Conservation (phyloP, 2,888 invertebrate species). For the Thelaira solivaga region DNA sequence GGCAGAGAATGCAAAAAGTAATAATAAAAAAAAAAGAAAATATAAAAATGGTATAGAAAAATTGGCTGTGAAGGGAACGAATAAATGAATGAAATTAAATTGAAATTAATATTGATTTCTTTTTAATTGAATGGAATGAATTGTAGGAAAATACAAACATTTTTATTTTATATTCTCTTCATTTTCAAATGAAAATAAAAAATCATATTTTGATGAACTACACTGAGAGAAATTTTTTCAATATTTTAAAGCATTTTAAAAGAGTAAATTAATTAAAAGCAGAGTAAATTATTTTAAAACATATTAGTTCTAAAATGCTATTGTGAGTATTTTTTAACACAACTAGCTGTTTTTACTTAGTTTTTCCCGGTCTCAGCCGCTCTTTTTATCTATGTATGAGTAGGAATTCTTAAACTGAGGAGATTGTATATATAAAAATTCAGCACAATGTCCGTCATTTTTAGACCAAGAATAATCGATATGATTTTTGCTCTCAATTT, state of each 20-base stretch:
- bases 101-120: constrained; percentile 56
- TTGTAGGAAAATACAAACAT: constrained; percentile 22
- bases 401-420: too few species aligned
- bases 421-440: too few species aligned
- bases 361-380: too few species aligned
- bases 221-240: not conserved
- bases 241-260: not conserved
- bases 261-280: not conserved
- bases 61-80: constrained; percentile 1
- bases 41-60: not conserved
- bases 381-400: too few species aligned
- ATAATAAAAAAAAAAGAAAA: constrained; percentile 2
- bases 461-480: too few species aligned
- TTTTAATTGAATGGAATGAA: constrained; percentile 53
- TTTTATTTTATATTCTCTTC: not conserved
- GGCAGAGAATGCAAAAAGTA: constrained; percentile 1
- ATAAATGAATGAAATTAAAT: constrained; percentile 56
- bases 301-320: too few species aligned
- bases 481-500: too few species aligned
- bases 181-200: not conserved
- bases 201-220: not conserved
- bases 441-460: too few species aligned
- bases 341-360: too few species aligned
- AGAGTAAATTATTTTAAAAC: too few species aligned
- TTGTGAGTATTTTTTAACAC: too few species aligned